These are phyloP conservation scores for Melolontha melolontha DNA, from an alignment of 2,888 invertebrate species.

Conservation along the genomic window DNA sequence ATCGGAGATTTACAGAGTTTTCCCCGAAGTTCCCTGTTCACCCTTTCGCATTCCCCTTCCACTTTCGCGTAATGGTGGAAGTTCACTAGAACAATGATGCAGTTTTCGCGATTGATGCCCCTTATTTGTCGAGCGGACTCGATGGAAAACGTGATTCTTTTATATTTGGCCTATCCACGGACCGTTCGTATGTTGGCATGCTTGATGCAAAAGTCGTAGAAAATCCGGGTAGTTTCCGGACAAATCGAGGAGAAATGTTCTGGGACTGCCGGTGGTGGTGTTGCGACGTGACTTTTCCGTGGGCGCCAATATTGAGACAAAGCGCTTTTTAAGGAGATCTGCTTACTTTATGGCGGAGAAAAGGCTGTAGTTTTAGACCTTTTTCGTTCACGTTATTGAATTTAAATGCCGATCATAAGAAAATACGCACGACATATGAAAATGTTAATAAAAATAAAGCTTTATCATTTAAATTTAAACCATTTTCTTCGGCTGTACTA, in stretches of 20 bases:
- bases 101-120: conserved; percentile 51
- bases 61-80: neutral
- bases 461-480: too few relatives aligned
- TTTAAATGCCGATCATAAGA: too few relatives aligned
- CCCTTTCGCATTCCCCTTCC: neutral
- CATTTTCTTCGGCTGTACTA: too few relatives aligned
- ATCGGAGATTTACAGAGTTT: neutral
- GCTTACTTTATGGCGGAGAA: conserved; percentile 30
- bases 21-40: neutral
- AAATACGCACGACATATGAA: too few relatives aligned
- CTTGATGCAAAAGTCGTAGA: conserved; percentile 53
- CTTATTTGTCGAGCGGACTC: conserved; percentile 54
- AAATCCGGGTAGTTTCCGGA: conserved; percentile 48
- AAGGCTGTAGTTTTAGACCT: too few relatives aligned
- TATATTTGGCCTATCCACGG: conserved; percentile 59
- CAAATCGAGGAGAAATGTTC: conserved; percentile 40
- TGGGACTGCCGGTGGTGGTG: neutral
- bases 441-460: too few relatives aligned
- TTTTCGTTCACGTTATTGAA: too few relatives aligned
- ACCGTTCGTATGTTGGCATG: neutral
- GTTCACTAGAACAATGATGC: conserved; percentile 46
- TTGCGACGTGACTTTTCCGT: conserved; percentile 54
- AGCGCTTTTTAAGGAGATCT: conserved; percentile 38
- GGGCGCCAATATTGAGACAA: conserved; percentile 54
- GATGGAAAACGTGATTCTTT: conserved; percentile 60